phyloP scores from a whole-genome alignment of 2,797 vertebrate species.

The Rachycentron canadum region DNA sequence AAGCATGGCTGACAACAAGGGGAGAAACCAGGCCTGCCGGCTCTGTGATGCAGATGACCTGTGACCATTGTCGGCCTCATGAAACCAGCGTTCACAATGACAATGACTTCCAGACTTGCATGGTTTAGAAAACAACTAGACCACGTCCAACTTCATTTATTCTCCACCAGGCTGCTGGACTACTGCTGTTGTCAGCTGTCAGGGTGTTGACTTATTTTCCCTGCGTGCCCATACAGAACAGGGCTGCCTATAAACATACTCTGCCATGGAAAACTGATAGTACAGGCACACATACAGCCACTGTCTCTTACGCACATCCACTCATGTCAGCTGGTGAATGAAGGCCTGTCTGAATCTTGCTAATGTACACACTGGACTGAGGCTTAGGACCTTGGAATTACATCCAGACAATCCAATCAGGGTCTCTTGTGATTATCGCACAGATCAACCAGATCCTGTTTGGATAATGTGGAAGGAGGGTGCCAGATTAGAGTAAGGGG shows the following conservation, averaged over 20 bases:
- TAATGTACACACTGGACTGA: constrained; percentile 68
- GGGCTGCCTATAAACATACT: constrained; percentile 40
- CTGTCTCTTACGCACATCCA: constrained; percentile 20
- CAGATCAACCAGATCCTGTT: constrained; percentile 76
- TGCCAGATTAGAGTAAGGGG: constrained; percentile 66
- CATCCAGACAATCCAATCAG: constrained; percentile 80
- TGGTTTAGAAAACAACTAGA: constrained; percentile 66
- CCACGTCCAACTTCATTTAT: constrained; percentile 41
- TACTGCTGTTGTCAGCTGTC: constrained; percentile 61
- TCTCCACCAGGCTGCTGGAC: constrained; percentile 41
- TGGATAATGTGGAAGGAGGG: constrained; percentile 59
- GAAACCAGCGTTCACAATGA: constrained; percentile 49
- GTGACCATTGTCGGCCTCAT: constrained; percentile 60
- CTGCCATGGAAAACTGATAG: not conserved
- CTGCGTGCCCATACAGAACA: constrained; percentile 51
- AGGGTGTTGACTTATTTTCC: constrained; percentile 58
- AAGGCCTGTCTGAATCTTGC: constrained; percentile 62
- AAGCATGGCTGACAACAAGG: constrained; percentile 52
- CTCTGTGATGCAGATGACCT: constrained; percentile 69
- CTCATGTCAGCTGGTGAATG: constrained; percentile 40
- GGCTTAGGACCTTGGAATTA: constrained; percentile 80
- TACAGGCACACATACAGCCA: constrained; percentile 1
- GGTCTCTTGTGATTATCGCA: constrained; percentile 69
- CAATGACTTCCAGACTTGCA: constrained; percentile 69
- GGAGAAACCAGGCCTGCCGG: constrained; percentile 51